Percentiles rank a stretch among this genome's conserved stretches.
These are phyloP conservation scores for Folsomia candida DNA, from an alignment of 2,888 invertebrate genomes.

Conservation along the genomic window DNA sequence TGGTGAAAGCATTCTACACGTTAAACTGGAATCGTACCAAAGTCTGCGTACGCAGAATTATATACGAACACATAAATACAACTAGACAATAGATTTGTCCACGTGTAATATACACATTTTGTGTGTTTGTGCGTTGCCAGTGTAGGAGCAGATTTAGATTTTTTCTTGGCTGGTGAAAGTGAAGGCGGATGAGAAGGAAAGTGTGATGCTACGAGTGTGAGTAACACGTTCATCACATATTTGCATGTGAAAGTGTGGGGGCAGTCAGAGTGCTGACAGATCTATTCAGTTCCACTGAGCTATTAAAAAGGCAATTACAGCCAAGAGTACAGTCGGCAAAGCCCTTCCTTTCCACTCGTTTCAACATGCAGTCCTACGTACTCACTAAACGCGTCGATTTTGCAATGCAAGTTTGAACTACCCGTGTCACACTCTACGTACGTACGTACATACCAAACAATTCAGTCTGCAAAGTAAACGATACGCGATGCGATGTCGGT, in stretches of 20 bases:
- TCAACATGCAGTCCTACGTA: not conserved
- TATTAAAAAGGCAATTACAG: conserved; percentile 21
- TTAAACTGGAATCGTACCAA: too few relatives aligned
- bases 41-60: too few relatives aligned
- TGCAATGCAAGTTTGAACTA: not conserved
- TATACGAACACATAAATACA: too few relatives aligned
- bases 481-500: not conserved
- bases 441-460: too few relatives aligned
- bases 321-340: not conserved
- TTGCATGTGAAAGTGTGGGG: conserved; percentile 7
- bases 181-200: not conserved
- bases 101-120: too few relatives aligned
- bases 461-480: not conserved
- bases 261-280: not conserved
- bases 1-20: too few relatives aligned
- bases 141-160: too few relatives aligned
- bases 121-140: too few relatives aligned
- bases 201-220: not conserved
- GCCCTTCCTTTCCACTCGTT: not conserved
- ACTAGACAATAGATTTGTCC: too few relatives aligned
- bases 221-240: conserved; percentile 1
- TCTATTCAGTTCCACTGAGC: conserved; percentile 9
- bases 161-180: conserved; percentile 1
- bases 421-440: not conserved
- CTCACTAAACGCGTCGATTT: not conserved